These are phyloP conservation scores for Polia nebulosa DNA, from an alignment of 2,888 invertebrate species.

Conservation along the genomic window DNA sequence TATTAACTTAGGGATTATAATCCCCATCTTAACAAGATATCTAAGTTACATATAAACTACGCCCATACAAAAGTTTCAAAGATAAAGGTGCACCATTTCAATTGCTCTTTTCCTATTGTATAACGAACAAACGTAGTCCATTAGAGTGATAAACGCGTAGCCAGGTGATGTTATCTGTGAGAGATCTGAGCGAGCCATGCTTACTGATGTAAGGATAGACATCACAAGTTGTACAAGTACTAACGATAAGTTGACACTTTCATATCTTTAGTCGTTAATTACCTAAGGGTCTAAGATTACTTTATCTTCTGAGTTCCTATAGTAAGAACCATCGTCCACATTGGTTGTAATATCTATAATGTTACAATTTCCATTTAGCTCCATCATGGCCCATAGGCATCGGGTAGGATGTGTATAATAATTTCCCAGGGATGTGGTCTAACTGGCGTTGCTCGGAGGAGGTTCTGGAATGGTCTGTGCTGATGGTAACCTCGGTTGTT, in stretches of 20 bases:
- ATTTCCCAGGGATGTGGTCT: too few species aligned
- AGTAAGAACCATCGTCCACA: neutral
- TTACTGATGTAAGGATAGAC: slow-evolving; percentile 31
- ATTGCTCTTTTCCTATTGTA: slow-evolving; percentile 43
- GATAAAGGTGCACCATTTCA: slow-evolving; percentile 14
- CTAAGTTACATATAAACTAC: neutral
- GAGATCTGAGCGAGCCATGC: slow-evolving; percentile 42
- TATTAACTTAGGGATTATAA: neutral
- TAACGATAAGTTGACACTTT: slow-evolving; percentile 17
- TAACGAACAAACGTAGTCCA: slow-evolving; percentile 41
- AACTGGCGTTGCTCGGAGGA: too few species aligned
- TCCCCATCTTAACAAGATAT: neutral
- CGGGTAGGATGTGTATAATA: too few species aligned
- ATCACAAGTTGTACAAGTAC: slow-evolving; percentile 10
- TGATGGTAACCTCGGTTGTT: too few species aligned
- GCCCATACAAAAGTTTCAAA: slow-evolving; percentile 14
- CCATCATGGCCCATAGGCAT: too few species aligned
- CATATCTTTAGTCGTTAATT: neutral
- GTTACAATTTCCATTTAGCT: too few species aligned
- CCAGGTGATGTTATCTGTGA: slow-evolving; percentile 17
- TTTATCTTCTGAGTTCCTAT: neutral
- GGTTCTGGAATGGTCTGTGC: too few species aligned
- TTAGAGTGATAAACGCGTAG: slow-evolving; percentile 47
- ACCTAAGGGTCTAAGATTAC: neutral
- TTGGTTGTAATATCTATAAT: too few species aligned